Percentiles rank a stretch among this genome's conserved stretches.
Conservation (phyloP, 2,797 vertebrate species). For the Pseudochirops cupreus region DNA sequence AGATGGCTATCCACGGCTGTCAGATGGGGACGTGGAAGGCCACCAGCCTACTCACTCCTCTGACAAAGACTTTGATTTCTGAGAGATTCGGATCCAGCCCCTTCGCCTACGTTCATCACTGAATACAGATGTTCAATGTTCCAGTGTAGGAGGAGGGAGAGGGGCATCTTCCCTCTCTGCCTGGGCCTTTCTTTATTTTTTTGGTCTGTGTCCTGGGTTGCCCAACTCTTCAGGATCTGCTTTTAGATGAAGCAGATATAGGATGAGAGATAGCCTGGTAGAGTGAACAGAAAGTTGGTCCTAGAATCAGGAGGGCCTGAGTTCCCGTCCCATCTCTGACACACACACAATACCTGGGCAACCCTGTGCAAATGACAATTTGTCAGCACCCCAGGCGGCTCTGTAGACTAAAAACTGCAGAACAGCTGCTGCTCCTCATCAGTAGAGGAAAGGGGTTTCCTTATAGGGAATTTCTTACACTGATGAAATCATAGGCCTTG, state of each 20-base stretch:
- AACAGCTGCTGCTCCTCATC: not conserved
- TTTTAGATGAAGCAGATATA: not conserved
- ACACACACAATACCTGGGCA: not conserved
- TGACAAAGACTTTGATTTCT: not conserved
- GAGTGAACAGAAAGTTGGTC: not conserved
- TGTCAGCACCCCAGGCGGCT: not conserved
- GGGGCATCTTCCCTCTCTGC: not conserved
- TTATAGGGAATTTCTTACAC: not conserved
- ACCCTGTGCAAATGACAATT: not conserved
- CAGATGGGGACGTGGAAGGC: not conserved
- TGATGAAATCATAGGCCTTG: not conserved
- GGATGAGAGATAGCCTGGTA: not conserved
- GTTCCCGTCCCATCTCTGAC: not conserved
- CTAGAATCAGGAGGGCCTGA: not conserved
- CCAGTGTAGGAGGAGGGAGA: not conserved
- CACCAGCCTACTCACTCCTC: not conserved
- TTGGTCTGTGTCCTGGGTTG: not conserved
- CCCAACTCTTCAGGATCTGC: not conserved
- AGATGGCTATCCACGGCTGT: not conserved
- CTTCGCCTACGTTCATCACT: not conserved
- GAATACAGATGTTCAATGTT: not conserved
- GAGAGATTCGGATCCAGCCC: not conserved
- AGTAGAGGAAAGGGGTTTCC: not conserved
- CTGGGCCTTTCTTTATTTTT: not conserved
- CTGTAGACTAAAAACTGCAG: not conserved